Percentiles rank a stretch among this genome's conserved stretches.
phyloP scores from a whole-genome alignment of 1,140 invertebrate species.

The Pseudomyrmex concolor region DNA sequence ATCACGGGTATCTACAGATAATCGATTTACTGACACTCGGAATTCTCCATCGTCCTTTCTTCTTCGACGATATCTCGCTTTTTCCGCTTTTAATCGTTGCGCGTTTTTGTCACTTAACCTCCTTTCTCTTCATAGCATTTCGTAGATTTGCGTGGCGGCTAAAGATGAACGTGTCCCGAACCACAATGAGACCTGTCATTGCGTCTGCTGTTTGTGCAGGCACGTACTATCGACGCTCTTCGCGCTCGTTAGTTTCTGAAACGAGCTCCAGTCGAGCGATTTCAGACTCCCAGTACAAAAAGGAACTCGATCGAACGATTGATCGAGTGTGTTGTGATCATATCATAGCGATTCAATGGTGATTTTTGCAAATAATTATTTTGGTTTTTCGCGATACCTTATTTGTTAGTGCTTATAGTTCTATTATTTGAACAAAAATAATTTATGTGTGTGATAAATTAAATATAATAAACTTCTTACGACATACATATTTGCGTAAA shows the following conservation, averaged over 20 bases:
- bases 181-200: conserved; percentile 64
- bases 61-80: neutral
- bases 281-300: conserved; percentile 26
- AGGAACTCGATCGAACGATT: conserved; percentile 30
- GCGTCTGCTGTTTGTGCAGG: conserved; percentile 1
- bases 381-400: neutral
- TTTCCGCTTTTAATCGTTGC: neutral
- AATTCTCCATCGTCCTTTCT: neutral
- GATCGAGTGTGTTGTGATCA: neutral
- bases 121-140: neutral
- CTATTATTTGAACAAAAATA: neutral
- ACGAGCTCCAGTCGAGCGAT: conserved; percentile 30
- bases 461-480: neutral
- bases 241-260: conserved; percentile 55
- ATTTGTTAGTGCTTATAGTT: conserved; percentile 1
- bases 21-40: conserved; percentile 69
- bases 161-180: neutral
- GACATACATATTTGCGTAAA: neutral
- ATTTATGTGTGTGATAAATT: neutral
- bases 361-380: neutral
- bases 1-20: conserved; percentile 70
- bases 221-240: conserved; percentile 40
- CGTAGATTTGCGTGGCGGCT: conserved; percentile 8
- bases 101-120: conserved; percentile 20
- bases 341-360: conserved; percentile 15